These are phyloP conservation scores for Paralvinella palmiformis DNA, from an alignment of 1,140 invertebrate species.

Conservation along the genomic window DNA sequence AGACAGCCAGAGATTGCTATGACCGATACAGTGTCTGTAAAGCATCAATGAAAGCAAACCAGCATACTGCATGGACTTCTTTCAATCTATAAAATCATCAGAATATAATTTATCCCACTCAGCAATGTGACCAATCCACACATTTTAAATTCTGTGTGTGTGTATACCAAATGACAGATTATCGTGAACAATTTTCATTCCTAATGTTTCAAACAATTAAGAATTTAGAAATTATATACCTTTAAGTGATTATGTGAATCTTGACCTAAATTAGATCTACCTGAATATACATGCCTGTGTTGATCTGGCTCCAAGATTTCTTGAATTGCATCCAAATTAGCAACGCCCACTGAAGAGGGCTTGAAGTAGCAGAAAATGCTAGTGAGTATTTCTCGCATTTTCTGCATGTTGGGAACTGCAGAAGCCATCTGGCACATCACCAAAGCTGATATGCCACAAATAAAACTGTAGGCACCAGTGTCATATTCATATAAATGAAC, in stretches of 20 bases:
- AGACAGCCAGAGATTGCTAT: not conserved
- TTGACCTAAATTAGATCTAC: not conserved
- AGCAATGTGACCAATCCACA: not conserved
- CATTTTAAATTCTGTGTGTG: not conserved
- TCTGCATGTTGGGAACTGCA: conserved; percentile 3
- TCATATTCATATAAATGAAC: too few species aligned
- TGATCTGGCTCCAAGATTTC: not conserved
- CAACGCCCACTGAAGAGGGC: not conserved
- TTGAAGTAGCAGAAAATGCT: conserved; percentile 3
- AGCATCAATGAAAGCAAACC: not conserved
- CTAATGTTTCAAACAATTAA: not conserved
- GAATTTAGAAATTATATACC: not conserved
- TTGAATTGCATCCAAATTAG: not conserved
- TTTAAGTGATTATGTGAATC: not conserved
- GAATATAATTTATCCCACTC: not conserved
- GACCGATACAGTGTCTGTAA: conserved; percentile 2
- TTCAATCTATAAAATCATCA: not conserved
- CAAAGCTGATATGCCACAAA: not conserved
- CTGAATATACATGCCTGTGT: not conserved
- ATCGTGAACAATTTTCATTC: not conserved
- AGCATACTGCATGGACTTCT: not conserved
- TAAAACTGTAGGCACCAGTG: too few species aligned
- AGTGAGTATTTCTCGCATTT: not conserved
- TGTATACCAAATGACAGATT: not conserved
- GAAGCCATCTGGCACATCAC: not conserved